Evolutionary conservation across 2,888 invertebrate genomes (phyloP).

Genomic region (Amiota mariae): DNA sequence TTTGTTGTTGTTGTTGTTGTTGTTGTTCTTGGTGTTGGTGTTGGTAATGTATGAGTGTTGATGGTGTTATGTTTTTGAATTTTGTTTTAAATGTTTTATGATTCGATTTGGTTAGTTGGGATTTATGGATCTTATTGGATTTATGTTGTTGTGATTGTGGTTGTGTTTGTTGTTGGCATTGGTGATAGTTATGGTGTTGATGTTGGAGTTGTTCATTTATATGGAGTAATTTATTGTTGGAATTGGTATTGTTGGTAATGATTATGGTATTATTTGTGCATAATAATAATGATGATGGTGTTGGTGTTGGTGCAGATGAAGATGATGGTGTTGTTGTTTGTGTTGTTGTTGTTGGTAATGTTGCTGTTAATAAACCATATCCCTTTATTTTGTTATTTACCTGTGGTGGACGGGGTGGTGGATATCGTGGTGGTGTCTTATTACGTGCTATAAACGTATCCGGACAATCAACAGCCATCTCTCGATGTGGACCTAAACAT

Average conservation of each 20-base stretch:
- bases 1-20: slow-evolving; percentile 35
- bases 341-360: slow-evolving; percentile 33
- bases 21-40: slow-evolving; percentile 38
- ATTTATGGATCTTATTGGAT: slow-evolving; percentile 26
- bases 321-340: slow-evolving; percentile 30
- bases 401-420: slow-evolving; percentile 84
- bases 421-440: slow-evolving; percentile 93
- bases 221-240: slow-evolving; percentile 36
- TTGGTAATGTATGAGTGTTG: slow-evolving; percentile 36
- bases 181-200: slow-evolving; percentile 35
- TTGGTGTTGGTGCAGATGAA: slow-evolving; percentile 30
- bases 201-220: slow-evolving; percentile 37
- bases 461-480: slow-evolving; percentile 99
- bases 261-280: slow-evolving; percentile 27
- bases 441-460: slow-evolving; percentile 92
- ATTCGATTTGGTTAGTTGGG: slow-evolving; percentile 26
- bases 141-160: slow-evolving; percentile 44
- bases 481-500: slow-evolving; percentile 88
- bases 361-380: slow-evolving; percentile 21
- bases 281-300: slow-evolving; percentile 38
- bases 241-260: slow-evolving; percentile 33
- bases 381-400: slow-evolving; percentile 68
- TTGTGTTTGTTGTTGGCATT: slow-evolving; percentile 38
- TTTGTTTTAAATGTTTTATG: neutral
- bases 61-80: slow-evolving; percentile 33